Evolutionary conservation across 2,797 vertebrate species (phyloP).

Genomic region (Pangasius macronema): DNA sequence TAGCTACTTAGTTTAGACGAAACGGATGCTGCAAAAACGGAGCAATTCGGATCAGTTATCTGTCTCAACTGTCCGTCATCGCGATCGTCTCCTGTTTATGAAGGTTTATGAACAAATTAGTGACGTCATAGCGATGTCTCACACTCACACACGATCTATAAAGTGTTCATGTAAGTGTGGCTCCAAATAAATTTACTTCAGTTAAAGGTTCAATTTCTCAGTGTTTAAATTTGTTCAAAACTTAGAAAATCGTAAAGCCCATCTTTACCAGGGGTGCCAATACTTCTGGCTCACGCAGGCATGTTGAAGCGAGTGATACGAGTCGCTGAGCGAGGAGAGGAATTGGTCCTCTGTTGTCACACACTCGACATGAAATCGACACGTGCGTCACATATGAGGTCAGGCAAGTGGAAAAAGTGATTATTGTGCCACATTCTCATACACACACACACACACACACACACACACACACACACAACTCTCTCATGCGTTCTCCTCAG

Average conservation of each 20-base stretch:
- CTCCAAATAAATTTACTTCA: not conserved
- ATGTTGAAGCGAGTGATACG: not conserved
- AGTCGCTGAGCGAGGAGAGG: not conserved
- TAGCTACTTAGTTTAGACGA: too few species aligned
- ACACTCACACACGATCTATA: not conserved
- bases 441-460: slow-evolving; percentile 1
- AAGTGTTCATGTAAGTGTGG: not conserved
- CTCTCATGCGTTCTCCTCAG: slow-evolving; percentile 19
- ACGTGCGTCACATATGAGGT: slow-evolving; percentile 48
- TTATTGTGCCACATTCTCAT: slow-evolving; percentile 1
- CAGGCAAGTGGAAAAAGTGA: slow-evolving; percentile 43
- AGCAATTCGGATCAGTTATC: too few species aligned
- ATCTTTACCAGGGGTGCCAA: not conserved
- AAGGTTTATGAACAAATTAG: too few species aligned
- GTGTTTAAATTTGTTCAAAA: not conserved
- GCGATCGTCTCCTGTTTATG: too few species aligned
- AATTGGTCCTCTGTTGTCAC: not conserved
- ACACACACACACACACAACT: slow-evolving; percentile 11
- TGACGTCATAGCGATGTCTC: too few species aligned
- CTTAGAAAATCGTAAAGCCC: not conserved
- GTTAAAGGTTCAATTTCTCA: not conserved
- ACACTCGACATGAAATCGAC: slow-evolving; percentile 28
- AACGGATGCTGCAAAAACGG: too few species aligned
- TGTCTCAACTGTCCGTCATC: too few species aligned
- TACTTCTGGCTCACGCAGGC: not conserved